Base-by-base conservation (phyloP, 2,888 invertebrate genomes). In the Steromphala cineraria region DNA sequence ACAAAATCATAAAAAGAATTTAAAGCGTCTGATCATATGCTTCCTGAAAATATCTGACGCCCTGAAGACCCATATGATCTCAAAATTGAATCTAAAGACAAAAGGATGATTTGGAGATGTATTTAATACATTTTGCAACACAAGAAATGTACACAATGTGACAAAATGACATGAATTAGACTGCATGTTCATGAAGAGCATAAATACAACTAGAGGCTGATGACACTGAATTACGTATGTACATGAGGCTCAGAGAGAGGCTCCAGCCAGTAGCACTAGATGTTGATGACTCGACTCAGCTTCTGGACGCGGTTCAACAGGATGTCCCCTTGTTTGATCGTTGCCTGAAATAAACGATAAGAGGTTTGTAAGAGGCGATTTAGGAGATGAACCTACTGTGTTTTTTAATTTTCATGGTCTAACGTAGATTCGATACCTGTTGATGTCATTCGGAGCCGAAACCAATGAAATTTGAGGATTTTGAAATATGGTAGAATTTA, bases 231-330 rank as follows among this genome's bases (percentile, higher is more conserved):
- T 62, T 62, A 62, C 15, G 62, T 62, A 62, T 62, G 62, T 62
- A 62, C 62, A 62, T 13, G 21, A 7, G 28, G 46, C n/a, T n/a
- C n/a, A n/a, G n/a, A n/a, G n/a, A n/a, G n/a, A 36, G 10, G 46
- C 24, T n/a, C 28, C 28, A n/a, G 24, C 10, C 28, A 13, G 28
- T 8, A 62, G 21, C 62, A 62, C 21, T 83, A 91, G 75, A 99
- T 99, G 95, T 99, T 99, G 94, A 99, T 99, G 89, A 99, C 99
- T 93, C 99, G 96, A 89, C 99, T 99, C 82, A 99, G 95, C 94
- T 99, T 99, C 94, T 99, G 99, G 89, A 99, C 98, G 91, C 99
- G 96, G 94, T 99, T 99, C 83, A 99, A 95, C 13, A 99, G 95
- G 83, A 99, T 95, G 94, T 99, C 99, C 8, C 99, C 99, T 94